A percentile compares a stretch with the other conserved stretches of the same genome.
Conservation (phyloP, 2,113 vertebrate genomes). For the Dromaius novaehollandiae region DNA sequence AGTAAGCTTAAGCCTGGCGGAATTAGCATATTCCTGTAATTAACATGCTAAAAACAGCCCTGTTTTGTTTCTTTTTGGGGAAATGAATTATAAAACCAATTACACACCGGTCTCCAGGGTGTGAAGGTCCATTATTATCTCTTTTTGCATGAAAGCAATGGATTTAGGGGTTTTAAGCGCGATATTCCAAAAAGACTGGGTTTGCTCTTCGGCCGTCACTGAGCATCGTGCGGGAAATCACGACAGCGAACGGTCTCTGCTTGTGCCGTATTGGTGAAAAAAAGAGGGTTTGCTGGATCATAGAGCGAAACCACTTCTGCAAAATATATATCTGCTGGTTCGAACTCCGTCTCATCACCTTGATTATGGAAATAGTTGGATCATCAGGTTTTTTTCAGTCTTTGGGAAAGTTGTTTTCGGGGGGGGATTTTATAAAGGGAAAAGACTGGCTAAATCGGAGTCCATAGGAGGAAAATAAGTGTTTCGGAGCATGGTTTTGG, state of each 20-base stretch:
- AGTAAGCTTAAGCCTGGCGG: neutral
- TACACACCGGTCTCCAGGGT: neutral
- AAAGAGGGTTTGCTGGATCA: neutral
- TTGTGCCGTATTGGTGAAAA: no score
- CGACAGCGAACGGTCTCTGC: neutral
- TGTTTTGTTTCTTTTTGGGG: neutral
- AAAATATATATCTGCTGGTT: neutral
- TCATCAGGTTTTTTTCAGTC: neutral
- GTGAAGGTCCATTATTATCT: neutral
- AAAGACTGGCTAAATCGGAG: neutral
- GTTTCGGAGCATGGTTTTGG: neutral
- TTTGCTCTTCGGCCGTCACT: neutral
- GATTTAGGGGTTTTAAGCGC: neutral
- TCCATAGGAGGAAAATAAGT: accelerated
- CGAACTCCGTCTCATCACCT: accelerated
- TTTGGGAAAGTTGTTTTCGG: accelerated
- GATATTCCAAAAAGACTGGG: neutral
- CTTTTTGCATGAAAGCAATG: neutral
- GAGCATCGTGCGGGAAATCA: neutral
- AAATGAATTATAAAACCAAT: neutral
- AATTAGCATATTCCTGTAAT: neutral
- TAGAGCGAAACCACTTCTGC: neutral
- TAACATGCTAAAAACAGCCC: neutral
- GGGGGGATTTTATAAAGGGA: neutral
- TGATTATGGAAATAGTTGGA: neutral